These are phyloP conservation scores for Parus major DNA, from an alignment of 2,113 vertebrate genomes.

Conservation along the genomic window DNA sequence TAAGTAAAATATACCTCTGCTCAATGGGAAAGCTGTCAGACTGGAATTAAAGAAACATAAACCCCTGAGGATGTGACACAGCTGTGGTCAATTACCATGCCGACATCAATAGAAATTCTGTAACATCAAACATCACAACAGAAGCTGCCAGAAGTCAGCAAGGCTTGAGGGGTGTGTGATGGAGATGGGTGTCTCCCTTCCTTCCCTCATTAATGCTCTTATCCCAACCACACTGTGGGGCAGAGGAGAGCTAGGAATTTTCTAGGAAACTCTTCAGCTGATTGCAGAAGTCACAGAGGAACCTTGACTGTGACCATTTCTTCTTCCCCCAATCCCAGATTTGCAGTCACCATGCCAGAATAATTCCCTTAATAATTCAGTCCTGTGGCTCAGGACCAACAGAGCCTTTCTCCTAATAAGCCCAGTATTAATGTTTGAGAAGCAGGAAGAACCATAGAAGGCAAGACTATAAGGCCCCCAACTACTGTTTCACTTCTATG, in stretches of 20 bases:
- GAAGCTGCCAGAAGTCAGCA: background rate
- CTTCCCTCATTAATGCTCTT: background rate
- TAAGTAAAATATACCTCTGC: background rate
- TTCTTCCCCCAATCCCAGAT: background rate
- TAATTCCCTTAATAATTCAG: background rate
- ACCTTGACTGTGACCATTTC: background rate
- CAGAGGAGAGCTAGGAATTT: background rate
- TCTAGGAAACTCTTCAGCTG: background rate
- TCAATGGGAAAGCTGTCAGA: background rate
- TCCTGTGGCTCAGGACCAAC: background rate
- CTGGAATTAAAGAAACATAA: background rate
- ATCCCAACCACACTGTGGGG: background rate
- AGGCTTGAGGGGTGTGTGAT: background rate
- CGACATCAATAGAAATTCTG: accelerated
- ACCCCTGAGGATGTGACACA: background rate
- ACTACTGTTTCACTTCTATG: background rate
- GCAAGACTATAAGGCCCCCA: background rate
- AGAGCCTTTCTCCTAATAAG: background rate
- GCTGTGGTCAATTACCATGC: accelerated
- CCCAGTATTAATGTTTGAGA: background rate
- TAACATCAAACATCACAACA: background rate
- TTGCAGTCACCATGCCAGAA: background rate
- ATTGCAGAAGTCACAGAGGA: background rate
- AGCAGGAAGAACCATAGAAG: background rate
- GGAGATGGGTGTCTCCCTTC: background rate